These are phyloP conservation scores for Aphidius gifuensis DNA, from an alignment of 1,140 invertebrate species.

Conservation along the genomic window DNA sequence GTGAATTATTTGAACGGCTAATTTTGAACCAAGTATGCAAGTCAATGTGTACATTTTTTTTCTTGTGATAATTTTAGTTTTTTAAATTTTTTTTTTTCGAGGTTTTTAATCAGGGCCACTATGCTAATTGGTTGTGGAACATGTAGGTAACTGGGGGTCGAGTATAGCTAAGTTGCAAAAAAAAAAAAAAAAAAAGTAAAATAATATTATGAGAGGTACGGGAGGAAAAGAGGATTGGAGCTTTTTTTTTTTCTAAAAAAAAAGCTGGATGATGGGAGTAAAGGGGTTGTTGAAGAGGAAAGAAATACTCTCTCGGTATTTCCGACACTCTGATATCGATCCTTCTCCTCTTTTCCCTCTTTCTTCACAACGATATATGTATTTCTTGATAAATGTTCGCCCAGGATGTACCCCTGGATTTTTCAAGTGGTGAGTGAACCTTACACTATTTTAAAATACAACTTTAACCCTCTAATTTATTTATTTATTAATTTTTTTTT, in stretches of 20 bases:
- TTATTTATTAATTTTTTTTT: no score
- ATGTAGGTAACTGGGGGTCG: neutral
- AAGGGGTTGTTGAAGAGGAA: conserved; percentile 14
- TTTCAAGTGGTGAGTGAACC: conserved; percentile 14
- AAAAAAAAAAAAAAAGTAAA: conserved; percentile 18
- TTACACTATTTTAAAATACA: conserved; percentile 28
- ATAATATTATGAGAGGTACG: neutral
- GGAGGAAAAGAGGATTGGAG: neutral
- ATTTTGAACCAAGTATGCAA: no score
- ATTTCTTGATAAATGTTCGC: neutral
- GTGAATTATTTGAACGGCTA: no score
- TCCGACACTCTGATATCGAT: conserved; percentile 13
- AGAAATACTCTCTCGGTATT: conserved; percentile 16
- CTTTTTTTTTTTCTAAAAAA: no score
- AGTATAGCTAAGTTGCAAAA: conserved; percentile 2
- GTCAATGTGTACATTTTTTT: no score
- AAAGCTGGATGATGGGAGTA: neutral
- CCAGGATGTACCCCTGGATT: conserved; percentile 5
- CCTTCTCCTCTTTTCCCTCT: conserved; percentile 1
- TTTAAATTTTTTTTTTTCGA: conserved; percentile 14
- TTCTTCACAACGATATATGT: conserved; percentile 9
- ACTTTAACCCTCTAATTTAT: no score
- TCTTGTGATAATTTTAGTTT: no score
- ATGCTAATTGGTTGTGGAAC: conserved; percentile 34
- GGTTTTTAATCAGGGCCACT: conserved; percentile 36